phyloP scores from a whole-genome alignment of 2,113 vertebrate species.

The Pelusios castaneus region DNA sequence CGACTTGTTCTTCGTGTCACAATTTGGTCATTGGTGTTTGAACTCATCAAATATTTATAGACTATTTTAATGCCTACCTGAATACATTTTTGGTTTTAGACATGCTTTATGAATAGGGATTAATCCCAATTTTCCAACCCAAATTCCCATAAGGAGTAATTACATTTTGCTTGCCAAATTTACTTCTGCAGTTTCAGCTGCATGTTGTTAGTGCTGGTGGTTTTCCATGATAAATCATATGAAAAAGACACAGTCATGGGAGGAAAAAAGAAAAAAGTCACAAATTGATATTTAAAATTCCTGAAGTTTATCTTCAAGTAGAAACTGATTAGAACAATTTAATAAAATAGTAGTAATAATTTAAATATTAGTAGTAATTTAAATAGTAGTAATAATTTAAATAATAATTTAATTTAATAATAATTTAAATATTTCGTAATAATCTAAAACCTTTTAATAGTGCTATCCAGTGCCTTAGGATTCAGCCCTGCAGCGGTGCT shows the following conservation, averaged over 20 bases:
- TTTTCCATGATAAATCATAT: background rate
- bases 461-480: background rate
- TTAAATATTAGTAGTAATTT: background rate
- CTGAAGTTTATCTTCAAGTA: background rate
- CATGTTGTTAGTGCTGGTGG: constrained; percentile 10
- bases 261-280: background rate
- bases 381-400: background rate
- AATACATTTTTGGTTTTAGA: background rate
- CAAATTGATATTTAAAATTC: background rate
- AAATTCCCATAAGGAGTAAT: constrained; percentile 22
- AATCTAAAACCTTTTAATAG: background rate
- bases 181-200: constrained; percentile 15
- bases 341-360: background rate
- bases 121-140: constrained; percentile 10
- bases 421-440: no score
- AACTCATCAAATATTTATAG: background rate
- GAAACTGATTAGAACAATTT: constrained; percentile 2
- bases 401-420: background rate
- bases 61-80: background rate
- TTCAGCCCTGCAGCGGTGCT: fast-evolving
- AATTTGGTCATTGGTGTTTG: background rate
- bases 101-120: constrained; percentile 21
- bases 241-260: background rate
- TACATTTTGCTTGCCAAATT: constrained; percentile 15
- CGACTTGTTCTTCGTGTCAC: background rate